Evolutionary conservation across 2,888 invertebrate species (phyloP).

Genomic region (Drosophila mimica): DNA sequence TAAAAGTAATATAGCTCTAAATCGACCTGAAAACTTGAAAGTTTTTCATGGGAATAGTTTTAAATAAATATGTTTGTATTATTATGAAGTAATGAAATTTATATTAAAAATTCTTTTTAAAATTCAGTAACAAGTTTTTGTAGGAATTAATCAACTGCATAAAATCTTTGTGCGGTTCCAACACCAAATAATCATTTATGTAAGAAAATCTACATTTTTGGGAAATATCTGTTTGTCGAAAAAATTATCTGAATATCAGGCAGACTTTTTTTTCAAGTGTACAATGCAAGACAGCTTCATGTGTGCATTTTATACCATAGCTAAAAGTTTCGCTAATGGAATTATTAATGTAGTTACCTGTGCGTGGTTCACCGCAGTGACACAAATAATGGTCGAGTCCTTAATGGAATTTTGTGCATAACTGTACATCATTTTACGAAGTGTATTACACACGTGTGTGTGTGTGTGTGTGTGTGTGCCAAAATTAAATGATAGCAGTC

Average conservation of each 20-base stretch:
- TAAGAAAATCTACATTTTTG: accelerated
- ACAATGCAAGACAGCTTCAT: not conserved
- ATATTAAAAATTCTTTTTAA: not conserved
- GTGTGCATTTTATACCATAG: not conserved
- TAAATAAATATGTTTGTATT: not conserved
- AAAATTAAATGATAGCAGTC: conserved; percentile 60
- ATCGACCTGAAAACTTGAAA: too few relatives aligned
- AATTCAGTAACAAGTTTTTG: not conserved
- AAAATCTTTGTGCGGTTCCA: not conserved
- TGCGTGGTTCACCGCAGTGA: conserved; percentile 8
- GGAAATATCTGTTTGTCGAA: not conserved
- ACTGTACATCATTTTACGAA: conserved; percentile 1
- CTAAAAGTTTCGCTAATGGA: conserved; percentile 6
- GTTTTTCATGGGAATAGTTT: not conserved
- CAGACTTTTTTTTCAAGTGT: not conserved
- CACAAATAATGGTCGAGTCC: conserved; percentile 10
- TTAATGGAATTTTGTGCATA: conserved; percentile 5
- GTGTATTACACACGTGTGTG: not conserved
- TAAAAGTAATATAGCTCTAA: not conserved
- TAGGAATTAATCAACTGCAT: accelerated
- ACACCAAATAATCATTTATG: not conserved
- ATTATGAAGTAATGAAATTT: not conserved
- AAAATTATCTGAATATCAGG: not conserved
- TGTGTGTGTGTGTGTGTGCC: conserved; percentile 2
- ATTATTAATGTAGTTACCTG: conserved; percentile 38